Percentiles rank a stretch among this genome's conserved stretches.
phyloP scores from a whole-genome alignment of 2,797 vertebrate species.

The Hylomyscus alleni region DNA sequence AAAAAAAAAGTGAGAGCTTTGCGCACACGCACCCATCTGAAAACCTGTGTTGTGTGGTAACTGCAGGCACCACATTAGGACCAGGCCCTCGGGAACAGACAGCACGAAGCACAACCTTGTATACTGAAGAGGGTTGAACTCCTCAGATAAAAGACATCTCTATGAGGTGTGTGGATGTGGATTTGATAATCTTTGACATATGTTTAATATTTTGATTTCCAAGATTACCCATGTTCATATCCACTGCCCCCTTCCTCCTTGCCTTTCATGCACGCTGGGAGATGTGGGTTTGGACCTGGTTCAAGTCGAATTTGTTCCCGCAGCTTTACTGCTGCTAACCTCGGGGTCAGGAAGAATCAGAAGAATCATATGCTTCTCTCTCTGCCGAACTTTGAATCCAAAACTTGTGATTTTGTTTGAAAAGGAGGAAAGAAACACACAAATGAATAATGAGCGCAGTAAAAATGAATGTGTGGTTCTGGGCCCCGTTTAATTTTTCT shows the following conservation, averaged over 20 bases:
- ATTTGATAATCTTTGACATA: slow-evolving; percentile 85
- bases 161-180: slow-evolving; percentile 78
- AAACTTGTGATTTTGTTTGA: slow-evolving; percentile 68
- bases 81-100: slow-evolving; percentile 5
- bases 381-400: slow-evolving; percentile 80
- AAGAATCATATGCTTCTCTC: slow-evolving; percentile 81
- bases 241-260: slow-evolving; percentile 80
- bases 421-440: slow-evolving; percentile 65
- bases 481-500: slow-evolving; percentile 83
- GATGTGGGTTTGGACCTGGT: slow-evolving; percentile 84
- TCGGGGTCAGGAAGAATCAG: slow-evolving; percentile 75
- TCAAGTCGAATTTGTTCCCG: slow-evolving; percentile 85
- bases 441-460: slow-evolving; percentile 80
- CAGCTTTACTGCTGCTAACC: slow-evolving; percentile 82
- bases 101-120: neutral
- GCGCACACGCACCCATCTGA: neutral
- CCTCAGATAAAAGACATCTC: slow-evolving; percentile 80
- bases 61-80: neutral
- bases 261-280: slow-evolving; percentile 81
- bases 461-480: slow-evolving; percentile 83
- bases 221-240: slow-evolving; percentile 86
- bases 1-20: neutral
- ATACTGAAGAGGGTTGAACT: slow-evolving; percentile 41
- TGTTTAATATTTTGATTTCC: slow-evolving; percentile 87
- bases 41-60: neutral